Percentiles rank a stretch among this genome's conserved stretches.
Evolutionary conservation across 2,888 invertebrate species (phyloP).

Genomic region (Sycophila texana): DNA sequence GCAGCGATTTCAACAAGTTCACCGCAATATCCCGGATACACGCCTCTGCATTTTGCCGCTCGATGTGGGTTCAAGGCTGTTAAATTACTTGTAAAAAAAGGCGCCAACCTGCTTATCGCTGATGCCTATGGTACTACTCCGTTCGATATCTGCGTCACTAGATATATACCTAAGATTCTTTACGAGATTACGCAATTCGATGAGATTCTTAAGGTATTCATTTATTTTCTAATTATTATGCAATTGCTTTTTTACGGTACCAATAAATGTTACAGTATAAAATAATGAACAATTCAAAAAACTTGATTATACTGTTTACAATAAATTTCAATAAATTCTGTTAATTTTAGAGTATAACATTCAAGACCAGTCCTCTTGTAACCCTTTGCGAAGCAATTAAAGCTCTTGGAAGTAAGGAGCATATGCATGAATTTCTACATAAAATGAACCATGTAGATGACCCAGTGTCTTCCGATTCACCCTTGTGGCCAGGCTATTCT

Average conservation of each 20-base stretch:
- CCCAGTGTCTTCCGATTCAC: background rate
- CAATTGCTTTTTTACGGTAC: no score
- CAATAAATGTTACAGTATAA: no score
- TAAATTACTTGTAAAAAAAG: background rate
- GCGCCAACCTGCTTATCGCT: background rate
- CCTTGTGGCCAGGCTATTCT: background rate
- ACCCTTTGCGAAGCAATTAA: background rate
- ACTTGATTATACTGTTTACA: no score
- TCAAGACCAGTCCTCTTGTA: background rate
- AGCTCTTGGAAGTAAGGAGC: background rate
- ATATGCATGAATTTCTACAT: background rate
- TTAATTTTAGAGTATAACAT: background rate
- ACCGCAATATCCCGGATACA: background rate
- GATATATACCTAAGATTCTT: background rate
- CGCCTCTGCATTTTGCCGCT: slow-evolving; percentile 32
- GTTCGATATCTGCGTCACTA: background rate
- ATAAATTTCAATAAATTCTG: no score
- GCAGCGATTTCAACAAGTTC: background rate
- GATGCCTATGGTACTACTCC: slow-evolving; percentile 13
- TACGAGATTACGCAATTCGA: no score
- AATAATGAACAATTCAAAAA: no score
- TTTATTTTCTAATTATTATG: no score
- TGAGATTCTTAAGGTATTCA: no score
- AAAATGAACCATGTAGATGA: background rate
- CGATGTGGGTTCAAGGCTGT: slow-evolving; percentile 1